Evolutionary conservation across 2,797 vertebrate species (phyloP).

Genomic region (Lateolabrax maculatus): DNA sequence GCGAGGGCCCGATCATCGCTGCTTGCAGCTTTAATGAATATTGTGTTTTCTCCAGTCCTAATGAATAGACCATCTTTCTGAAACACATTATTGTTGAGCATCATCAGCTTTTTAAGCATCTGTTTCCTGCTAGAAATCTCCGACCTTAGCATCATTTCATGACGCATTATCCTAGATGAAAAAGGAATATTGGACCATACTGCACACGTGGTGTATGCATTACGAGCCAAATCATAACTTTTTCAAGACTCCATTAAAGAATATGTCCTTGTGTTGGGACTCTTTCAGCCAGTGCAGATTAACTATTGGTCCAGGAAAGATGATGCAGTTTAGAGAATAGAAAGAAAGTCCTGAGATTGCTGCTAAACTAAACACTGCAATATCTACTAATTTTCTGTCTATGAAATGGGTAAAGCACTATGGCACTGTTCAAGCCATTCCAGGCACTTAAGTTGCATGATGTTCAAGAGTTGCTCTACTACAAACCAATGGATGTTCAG

Average conservation of each 20-base stretch:
- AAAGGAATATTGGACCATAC: slow-evolving; percentile 19
- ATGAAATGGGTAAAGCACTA: neutral
- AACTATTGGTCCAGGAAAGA: slow-evolving; percentile 35
- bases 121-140: slow-evolving; percentile 33
- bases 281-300: slow-evolving; percentile 31
- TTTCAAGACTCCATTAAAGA: slow-evolving; percentile 35
- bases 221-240: slow-evolving; percentile 36
- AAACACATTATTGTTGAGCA: slow-evolving; percentile 43
- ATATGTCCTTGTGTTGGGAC: slow-evolving; percentile 31
- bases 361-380: neutral
- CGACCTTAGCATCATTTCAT: slow-evolving; percentile 45
- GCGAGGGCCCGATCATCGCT: too few species aligned
- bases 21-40: too few species aligned
- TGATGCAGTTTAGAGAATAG: slow-evolving; percentile 17
- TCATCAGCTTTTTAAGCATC: slow-evolving; percentile 40
- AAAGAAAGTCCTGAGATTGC: slow-evolving; percentile 30
- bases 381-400: neutral
- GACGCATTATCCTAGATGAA: slow-evolving; percentile 13
- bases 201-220: slow-evolving; percentile 33
- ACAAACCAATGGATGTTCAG: slow-evolving; percentile 7
- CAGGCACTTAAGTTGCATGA: neutral
- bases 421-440: neutral
- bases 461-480: neutral
- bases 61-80: slow-evolving; percentile 10
- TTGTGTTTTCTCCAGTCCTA: slow-evolving; percentile 38